These are phyloP conservation scores for Oopsacas minuta DNA, from an alignment of 37 sponge, comb jelly and placozoan genomes.

Conservation along the genomic window DNA sequence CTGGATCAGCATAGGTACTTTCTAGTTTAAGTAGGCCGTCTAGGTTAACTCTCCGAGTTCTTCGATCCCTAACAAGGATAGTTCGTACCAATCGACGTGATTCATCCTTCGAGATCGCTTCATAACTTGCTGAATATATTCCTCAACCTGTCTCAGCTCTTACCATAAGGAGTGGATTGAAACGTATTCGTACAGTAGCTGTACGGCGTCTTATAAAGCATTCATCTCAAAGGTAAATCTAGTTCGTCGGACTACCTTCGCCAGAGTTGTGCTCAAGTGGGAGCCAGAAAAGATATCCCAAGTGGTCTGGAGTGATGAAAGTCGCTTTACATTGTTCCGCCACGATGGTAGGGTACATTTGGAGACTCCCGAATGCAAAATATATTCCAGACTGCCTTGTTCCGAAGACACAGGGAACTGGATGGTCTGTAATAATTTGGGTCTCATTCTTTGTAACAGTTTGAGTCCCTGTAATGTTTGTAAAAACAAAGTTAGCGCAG, in stretches of 20 bases:
- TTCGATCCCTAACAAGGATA: too few relatives aligned
- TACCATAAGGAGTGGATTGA: neutral
- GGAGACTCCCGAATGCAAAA: neutral
- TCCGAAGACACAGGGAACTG: neutral
- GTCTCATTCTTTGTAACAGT: neutral
- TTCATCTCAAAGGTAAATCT: neutral
- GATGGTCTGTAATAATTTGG: neutral
- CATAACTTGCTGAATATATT: neutral
- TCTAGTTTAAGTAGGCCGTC: too few relatives aligned
- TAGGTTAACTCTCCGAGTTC: too few relatives aligned
- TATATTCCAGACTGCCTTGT: neutral
- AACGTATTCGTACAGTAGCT: neutral
- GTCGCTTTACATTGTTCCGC: too few relatives aligned
- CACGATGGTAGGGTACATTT: neutral
- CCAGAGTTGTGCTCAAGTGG: neutral
- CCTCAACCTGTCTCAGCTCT: neutral
- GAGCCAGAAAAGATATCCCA: neutral
- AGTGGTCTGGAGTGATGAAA: neutral
- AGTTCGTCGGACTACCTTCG: neutral
- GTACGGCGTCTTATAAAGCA: neutral
- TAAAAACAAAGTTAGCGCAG: too few relatives aligned
- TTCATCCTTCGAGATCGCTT: neutral
- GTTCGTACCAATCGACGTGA: neutral
- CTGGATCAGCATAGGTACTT: too few relatives aligned
- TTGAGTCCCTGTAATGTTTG: neutral